phyloP scores from a whole-genome alignment of 2,888 invertebrate species.

The Tuberolachnus salignus region DNA sequence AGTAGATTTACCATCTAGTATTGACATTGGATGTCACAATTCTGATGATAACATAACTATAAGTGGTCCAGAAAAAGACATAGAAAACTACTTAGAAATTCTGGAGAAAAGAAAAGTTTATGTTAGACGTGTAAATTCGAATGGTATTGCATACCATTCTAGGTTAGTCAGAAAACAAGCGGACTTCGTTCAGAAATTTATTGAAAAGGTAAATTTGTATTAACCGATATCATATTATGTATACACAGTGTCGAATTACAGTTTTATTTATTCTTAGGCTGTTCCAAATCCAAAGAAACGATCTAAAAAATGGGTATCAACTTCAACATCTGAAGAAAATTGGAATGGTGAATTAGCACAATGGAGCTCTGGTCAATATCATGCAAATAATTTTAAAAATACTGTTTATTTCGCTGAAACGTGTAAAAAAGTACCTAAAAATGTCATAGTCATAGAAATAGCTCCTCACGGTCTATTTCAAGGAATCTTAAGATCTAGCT shows the following conservation, averaged over 20 bases:
- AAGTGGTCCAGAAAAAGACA: slow-evolving; percentile 73
- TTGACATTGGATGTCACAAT: slow-evolving; percentile 82
- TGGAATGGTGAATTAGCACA: slow-evolving; percentile 65
- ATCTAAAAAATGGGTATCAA: slow-evolving; percentile 67
- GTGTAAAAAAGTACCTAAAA: slow-evolving; percentile 66
- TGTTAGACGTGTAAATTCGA: slow-evolving; percentile 60
- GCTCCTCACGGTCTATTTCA: slow-evolving; percentile 71
- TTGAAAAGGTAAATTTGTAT: slow-evolving; percentile 39
- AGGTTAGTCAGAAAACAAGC: slow-evolving; percentile 63
- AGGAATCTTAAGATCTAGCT: slow-evolving; percentile 67
- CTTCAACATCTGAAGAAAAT: slow-evolving; percentile 65
- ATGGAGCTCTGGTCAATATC: slow-evolving; percentile 67
- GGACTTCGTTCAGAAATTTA: slow-evolving; percentile 58
- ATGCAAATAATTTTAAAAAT: slow-evolving; percentile 66
- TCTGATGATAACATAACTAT: slow-evolving; percentile 77
- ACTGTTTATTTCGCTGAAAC: slow-evolving; percentile 68
- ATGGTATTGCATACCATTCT: slow-evolving; percentile 61
- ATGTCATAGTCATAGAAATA: slow-evolving; percentile 69
- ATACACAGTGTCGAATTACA: background rate
- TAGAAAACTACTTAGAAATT: slow-evolving; percentile 68
- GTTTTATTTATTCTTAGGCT: slow-evolving; percentile 36
- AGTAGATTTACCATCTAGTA: slow-evolving; percentile 66
- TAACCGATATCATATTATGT: background rate
- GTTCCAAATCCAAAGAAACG: slow-evolving; percentile 64
- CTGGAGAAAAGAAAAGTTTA: slow-evolving; percentile 63